phyloP scores from a whole-genome alignment of 2,888 invertebrate species.

The Phragmatobia fuliginosa region DNA sequence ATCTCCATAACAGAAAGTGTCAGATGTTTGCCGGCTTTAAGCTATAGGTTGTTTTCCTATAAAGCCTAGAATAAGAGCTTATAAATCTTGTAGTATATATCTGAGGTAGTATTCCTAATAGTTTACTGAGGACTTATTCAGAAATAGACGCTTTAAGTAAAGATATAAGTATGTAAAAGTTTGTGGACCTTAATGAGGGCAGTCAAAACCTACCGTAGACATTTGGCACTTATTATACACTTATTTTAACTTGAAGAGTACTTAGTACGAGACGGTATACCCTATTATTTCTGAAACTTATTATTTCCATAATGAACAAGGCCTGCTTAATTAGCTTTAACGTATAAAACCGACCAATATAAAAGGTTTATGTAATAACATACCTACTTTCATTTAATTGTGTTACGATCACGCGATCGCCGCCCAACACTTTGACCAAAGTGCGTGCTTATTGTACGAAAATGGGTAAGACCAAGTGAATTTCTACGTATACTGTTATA shows the following conservation, averaged over 20 bases:
- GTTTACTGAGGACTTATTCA: too few species aligned
- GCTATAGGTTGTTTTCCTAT: background rate
- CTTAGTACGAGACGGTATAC: background rate
- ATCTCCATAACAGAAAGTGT: background rate
- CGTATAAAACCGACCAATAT: slow-evolving; percentile 46
- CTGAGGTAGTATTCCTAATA: too few species aligned
- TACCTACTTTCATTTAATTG: slow-evolving; percentile 56
- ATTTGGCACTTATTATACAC: too few species aligned
- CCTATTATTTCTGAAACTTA: slow-evolving; percentile 13
- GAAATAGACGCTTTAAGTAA: too few species aligned
- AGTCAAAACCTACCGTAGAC: too few species aligned
- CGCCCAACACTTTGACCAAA: slow-evolving; percentile 58
- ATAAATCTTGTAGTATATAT: too few species aligned
- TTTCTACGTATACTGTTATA: slow-evolving; percentile 71
- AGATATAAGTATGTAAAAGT: background rate
- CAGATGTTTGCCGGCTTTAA: background rate
- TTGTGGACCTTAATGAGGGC: background rate
- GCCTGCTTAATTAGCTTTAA: slow-evolving; percentile 45
- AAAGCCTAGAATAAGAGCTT: background rate
- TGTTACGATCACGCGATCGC: slow-evolving; percentile 58
- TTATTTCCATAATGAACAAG: slow-evolving; percentile 37
- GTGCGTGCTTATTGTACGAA: slow-evolving; percentile 69
- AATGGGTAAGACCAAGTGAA: slow-evolving; percentile 69
- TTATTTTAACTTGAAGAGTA: background rate
- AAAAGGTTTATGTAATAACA: slow-evolving; percentile 55